phyloP scores from a whole-genome alignment of 2,113 vertebrate genomes.

The Phylloscopus whistleri region DNA sequence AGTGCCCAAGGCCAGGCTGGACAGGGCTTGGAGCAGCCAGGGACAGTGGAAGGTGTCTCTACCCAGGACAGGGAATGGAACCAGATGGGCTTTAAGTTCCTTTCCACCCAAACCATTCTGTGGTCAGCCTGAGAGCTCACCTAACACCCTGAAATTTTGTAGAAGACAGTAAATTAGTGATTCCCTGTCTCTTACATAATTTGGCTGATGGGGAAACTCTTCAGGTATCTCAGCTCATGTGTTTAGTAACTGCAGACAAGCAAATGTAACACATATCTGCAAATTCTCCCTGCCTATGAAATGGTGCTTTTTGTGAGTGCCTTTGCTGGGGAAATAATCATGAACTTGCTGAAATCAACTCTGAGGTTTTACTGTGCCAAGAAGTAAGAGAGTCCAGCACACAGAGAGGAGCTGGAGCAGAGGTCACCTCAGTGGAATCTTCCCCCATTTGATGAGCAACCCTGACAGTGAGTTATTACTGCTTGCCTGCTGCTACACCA shows the following conservation, averaged over 20 bases:
- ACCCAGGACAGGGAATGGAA: background rate
- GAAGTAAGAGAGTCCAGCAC: fast-evolving
- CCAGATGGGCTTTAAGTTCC: background rate
- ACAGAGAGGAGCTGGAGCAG: background rate
- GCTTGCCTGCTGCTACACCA: background rate
- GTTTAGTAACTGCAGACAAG: background rate
- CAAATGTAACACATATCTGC: background rate
- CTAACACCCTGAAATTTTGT: background rate
- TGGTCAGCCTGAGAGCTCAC: background rate
- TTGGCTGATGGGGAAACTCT: background rate
- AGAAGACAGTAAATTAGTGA: background rate
- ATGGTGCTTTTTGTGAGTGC: background rate
- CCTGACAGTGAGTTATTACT: background rate
- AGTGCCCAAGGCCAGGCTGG: background rate
- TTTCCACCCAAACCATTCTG: background rate
- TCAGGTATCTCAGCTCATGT: background rate
- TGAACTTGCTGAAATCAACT: background rate
- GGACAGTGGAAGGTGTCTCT: fast-evolving
- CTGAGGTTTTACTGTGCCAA: background rate
- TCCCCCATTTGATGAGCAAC: background rate
- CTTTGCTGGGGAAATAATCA: background rate
- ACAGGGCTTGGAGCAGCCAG: fast-evolving
- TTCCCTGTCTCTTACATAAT: background rate
- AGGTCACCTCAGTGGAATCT: background rate
- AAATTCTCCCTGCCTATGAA: background rate